A percentile compares a stretch with the other conserved stretches of the same genome.
phyloP scores from a whole-genome alignment of 2,113 vertebrate genomes.

The Spea bombifrons region DNA sequence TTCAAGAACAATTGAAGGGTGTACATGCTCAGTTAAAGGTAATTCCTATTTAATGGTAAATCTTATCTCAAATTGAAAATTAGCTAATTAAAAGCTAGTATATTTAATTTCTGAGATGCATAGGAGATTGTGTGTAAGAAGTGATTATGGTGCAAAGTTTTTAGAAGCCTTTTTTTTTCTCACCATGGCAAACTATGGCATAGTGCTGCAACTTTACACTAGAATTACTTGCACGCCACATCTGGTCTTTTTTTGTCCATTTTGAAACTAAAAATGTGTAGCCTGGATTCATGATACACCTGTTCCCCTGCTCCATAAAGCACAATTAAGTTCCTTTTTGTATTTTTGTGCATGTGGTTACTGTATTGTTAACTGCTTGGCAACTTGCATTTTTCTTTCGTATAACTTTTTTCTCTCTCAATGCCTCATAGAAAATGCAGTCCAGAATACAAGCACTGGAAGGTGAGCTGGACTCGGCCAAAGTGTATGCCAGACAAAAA shows the following conservation, averaged over 20 bases:
- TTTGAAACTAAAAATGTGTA: no score
- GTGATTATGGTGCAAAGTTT: no score
- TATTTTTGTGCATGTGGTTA: background rate
- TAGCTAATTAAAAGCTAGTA: no score
- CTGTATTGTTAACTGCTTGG: background rate
- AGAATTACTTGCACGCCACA: background rate
- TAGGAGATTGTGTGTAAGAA: no score
- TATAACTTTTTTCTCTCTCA: background rate
- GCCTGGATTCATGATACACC: no score
- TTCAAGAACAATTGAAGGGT: slow-evolving; percentile 46
- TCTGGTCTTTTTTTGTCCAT: no score
- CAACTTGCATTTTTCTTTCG: background rate
- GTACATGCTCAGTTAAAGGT: slow-evolving; percentile 59
- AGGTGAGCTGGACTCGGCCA: slow-evolving; percentile 53
- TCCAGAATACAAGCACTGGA: slow-evolving; percentile 61
- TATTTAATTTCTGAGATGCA: no score
- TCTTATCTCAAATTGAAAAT: no score
- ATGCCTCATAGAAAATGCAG: slow-evolving; percentile 56
- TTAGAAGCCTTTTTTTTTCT: no score
- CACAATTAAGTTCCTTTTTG: no score
- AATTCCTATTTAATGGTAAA: no score
- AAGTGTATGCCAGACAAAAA: slow-evolving; percentile 56
- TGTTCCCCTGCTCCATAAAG: no score
- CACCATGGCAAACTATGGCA: background rate
- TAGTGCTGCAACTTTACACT: background rate